Evolutionary conservation across 2,888 invertebrate species (phyloP).

Genomic region (Lasioglossum oenotherae): DNA sequence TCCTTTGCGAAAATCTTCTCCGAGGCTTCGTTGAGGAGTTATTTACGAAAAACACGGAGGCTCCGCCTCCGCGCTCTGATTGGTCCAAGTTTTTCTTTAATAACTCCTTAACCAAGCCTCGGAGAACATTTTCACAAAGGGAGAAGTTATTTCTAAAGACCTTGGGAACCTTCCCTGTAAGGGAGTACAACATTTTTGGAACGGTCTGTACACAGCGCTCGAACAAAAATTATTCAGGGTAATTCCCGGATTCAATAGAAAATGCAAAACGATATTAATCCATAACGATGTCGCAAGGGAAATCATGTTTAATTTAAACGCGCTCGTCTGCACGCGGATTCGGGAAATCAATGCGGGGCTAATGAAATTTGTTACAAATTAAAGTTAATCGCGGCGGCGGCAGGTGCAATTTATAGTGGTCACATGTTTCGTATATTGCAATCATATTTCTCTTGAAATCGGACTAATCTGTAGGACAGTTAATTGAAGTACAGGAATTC

Average conservation of each 20-base stretch:
- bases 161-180: too few species aligned
- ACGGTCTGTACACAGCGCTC: neutral
- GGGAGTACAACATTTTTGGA: too few species aligned
- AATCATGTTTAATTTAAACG: neutral
- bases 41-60: too few species aligned
- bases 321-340: neutral
- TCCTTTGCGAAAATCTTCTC: too few species aligned
- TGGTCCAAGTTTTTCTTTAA: too few species aligned
- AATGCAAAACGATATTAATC: neutral
- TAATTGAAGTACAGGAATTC: neutral
- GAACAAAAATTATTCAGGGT: neutral
- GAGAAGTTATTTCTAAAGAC: too few species aligned
- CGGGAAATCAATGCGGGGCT: neutral
- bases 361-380: slow-evolving; percentile 29
- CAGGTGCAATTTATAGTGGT: slow-evolving; percentile 37
- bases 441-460: neutral
- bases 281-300: neutral
- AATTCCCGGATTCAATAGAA: neutral
- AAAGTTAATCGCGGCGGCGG: slow-evolving; percentile 19
- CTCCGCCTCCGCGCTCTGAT: too few species aligned
- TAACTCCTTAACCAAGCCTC: too few species aligned
- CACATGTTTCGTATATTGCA: neutral
- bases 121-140: too few species aligned
- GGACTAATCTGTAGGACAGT: neutral
- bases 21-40: too few species aligned